Conservation (phyloP, 2,888 invertebrate genomes). For the Drosophila neotestacea region DNA sequence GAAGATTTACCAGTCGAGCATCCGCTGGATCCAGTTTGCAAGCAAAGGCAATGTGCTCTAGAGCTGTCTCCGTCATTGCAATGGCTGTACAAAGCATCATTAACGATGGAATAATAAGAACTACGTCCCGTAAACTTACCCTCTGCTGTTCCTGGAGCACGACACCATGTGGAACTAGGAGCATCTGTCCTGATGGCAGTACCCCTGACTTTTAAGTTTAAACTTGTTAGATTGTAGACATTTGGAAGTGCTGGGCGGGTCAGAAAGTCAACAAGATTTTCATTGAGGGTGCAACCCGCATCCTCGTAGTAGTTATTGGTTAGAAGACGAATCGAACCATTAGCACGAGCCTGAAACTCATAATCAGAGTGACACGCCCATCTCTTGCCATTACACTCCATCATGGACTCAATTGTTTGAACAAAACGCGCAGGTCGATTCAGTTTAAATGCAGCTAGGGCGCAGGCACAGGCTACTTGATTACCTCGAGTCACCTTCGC, state of each 20-base stretch:
- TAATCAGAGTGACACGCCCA: slow-evolving; percentile 88
- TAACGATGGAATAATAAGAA: too few relatives aligned
- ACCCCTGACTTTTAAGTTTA: slow-evolving; percentile 89
- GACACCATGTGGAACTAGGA: slow-evolving; percentile 89
- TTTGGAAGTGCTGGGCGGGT: slow-evolving; percentile 84
- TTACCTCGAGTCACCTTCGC: slow-evolving; percentile 89
- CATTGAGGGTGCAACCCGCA: slow-evolving; percentile 87
- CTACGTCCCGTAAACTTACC: slow-evolving; percentile 71
- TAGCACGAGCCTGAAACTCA: slow-evolving; percentile 88
- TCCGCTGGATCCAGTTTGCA: slow-evolving; percentile 87
- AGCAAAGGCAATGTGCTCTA: slow-evolving; percentile 88
- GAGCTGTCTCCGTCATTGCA: slow-evolving; percentile 87
- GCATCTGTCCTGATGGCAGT: slow-evolving; percentile 89
- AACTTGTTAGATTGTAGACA: slow-evolving; percentile 88
- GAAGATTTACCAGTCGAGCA: slow-evolving; percentile 87
- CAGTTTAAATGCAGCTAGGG: slow-evolving; percentile 88
- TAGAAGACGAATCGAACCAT: slow-evolving; percentile 89
- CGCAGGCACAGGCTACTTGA: slow-evolving; percentile 88
- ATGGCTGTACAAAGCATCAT: slow-evolving; percentile 68
- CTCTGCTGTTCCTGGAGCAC: slow-evolving; percentile 88
- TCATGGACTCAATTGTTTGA: slow-evolving; percentile 90
- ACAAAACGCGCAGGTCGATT: slow-evolving; percentile 90
- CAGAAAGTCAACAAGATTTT: slow-evolving; percentile 84
- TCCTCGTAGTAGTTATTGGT: slow-evolving; percentile 87
- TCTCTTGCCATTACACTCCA: slow-evolving; percentile 90